Evolutionary conservation across 2,797 vertebrate genomes (phyloP).

Genomic region (Pseudocheirus occidentalis): DNA sequence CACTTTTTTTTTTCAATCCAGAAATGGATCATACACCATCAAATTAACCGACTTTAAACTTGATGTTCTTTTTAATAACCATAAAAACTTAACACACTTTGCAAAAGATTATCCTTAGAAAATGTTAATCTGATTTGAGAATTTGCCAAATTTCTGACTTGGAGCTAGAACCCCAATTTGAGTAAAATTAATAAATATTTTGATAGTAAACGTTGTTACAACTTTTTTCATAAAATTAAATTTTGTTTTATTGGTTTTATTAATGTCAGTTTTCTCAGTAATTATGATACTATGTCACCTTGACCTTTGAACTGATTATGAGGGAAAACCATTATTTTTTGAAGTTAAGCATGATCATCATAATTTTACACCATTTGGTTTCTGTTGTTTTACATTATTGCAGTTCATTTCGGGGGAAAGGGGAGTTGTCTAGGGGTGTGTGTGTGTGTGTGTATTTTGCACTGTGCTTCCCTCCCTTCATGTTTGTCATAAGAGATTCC

Average conservation of each 20-base stretch:
- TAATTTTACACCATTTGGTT: background rate
- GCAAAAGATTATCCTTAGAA: constrained; percentile 12
- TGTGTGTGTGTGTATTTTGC: background rate
- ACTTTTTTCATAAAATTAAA: background rate
- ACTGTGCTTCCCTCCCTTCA: background rate
- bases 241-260: background rate
- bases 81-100: constrained; percentile 7
- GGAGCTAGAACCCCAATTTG: background rate
- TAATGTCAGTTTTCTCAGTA: background rate
- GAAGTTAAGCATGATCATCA: background rate
- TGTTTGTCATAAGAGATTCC: background rate
- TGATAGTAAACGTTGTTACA: background rate
- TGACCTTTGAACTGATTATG: background rate
- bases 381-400: background rate
- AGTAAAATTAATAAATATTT: background rate
- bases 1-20: background rate
- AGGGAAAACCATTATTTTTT: background rate
- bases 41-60: constrained; percentile 1
- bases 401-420: no score
- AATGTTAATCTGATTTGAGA: background rate
- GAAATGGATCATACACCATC: background rate
- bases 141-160: background rate
- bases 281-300: background rate
- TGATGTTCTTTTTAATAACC: background rate
- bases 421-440: no score